A percentile compares a stretch with the other conserved stretches of the same genome.
Evolutionary conservation across 2,113 vertebrate species (phyloP).

Genomic region (Aphelocoma coerulescens): DNA sequence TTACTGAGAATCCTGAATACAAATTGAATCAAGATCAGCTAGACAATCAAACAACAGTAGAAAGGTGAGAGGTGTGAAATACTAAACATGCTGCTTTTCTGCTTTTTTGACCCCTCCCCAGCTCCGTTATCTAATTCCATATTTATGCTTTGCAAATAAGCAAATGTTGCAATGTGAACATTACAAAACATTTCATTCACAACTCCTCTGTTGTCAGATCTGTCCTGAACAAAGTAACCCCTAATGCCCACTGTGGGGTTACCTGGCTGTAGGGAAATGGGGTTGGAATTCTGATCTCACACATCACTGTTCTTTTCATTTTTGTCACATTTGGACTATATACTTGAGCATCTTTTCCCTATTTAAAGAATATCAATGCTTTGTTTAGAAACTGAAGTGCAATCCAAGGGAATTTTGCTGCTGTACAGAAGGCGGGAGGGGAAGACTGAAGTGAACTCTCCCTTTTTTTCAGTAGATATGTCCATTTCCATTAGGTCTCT

Average conservation of each 20-base stretch:
- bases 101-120: neutral
- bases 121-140: neutral
- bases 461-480: neutral
- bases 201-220: neutral
- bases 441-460: neutral
- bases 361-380: neutral
- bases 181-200: neutral
- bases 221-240: neutral
- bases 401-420: neutral
- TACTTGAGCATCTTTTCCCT: neutral
- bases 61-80: conserved; percentile 76
- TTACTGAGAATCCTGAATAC: conserved; percentile 78
- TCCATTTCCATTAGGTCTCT: neutral
- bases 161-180: neutral
- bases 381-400: neutral
- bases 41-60: conserved; percentile 89
- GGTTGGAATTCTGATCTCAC: neutral
- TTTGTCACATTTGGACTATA: neutral
- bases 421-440: neutral
- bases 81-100: neutral
- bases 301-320: neutral
- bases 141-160: neutral
- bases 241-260: fast-evolving
- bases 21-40: conserved; percentile 89
- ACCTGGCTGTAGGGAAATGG: neutral